Conservation (phyloP, 2,888 invertebrate genomes). For the Aelia acuminata region DNA sequence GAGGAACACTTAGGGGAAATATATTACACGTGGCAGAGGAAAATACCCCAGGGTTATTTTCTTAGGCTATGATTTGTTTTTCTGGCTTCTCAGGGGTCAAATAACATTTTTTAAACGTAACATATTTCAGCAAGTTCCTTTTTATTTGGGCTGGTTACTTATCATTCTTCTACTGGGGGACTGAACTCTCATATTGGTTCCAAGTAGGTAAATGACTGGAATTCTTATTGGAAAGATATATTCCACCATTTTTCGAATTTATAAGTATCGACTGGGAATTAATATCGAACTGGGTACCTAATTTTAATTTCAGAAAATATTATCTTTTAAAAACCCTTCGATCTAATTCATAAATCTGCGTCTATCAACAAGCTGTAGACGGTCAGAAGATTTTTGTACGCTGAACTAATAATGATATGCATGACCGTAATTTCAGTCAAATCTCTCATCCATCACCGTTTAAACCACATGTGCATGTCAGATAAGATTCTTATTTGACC, state of each 20-base stretch:
- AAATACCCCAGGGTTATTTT: conserved; percentile 14
- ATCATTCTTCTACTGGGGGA: not conserved
- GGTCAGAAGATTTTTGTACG: no score
- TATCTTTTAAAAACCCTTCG: no score
- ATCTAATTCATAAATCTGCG: no score
- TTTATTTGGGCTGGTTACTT: not conserved
- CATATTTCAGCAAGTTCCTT: conserved; percentile 20
- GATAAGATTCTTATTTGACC: no score
- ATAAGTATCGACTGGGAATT: not conserved
- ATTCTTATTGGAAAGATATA: not conserved
- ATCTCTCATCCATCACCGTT: no score
- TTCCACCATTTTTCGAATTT: not conserved
- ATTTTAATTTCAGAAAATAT: no score
- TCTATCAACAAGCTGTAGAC: no score
- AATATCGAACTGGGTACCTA: not conserved
- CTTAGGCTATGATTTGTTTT: conserved; percentile 33
- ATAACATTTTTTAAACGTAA: conserved; percentile 24
- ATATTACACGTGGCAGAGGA: conserved; percentile 5
- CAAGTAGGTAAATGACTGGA: not conserved
- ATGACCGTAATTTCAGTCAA: no score
- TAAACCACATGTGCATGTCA: no score
- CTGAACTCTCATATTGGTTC: not conserved
- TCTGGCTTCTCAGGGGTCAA: conserved; percentile 36
- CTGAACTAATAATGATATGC: no score
- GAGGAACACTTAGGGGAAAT: not conserved